Conservation (phyloP, 2,888 invertebrate genomes). For the Leptura quadrifasciata region DNA sequence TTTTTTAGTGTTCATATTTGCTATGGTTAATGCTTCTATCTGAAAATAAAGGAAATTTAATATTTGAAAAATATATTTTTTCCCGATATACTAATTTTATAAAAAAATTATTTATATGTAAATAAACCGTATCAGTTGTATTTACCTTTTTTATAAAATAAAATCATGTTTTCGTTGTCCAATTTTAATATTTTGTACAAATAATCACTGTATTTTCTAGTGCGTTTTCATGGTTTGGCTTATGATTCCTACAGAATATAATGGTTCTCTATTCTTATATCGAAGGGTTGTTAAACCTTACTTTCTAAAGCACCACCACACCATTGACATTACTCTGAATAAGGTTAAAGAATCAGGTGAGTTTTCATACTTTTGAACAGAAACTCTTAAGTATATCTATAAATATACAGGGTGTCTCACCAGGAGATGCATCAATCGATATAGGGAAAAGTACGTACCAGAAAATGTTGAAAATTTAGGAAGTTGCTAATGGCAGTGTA, state of each 20-base stretch:
- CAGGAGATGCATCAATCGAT: too few species aligned
- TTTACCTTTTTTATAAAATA: not conserved
- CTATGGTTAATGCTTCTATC: not conserved
- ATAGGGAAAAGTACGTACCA: too few species aligned
- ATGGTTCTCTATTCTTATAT: conserved; percentile 89
- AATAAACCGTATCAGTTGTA: not conserved
- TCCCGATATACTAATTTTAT: not conserved
- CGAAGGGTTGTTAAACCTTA: conserved; percentile 85
- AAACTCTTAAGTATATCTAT: too few species aligned
- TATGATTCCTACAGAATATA: conserved; percentile 87
- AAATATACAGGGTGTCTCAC: too few species aligned
- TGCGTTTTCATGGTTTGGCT: conserved; percentile 92
- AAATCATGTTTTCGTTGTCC: not conserved
- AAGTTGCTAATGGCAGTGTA: too few species aligned
- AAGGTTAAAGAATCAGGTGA: conserved; percentile 61
- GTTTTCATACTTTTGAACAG: not conserved
- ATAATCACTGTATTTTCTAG: conserved; percentile 73
- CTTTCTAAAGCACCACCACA: conserved; percentile 85
- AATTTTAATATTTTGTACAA: too few species aligned
- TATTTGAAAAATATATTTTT: conserved; percentile 1
- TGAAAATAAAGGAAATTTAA: not conserved
- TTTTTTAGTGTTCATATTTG: conserved; percentile 23
- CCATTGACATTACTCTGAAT: conserved; percentile 77
- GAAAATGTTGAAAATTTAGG: too few species aligned
- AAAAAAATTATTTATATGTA: not conserved